phyloP scores from a whole-genome alignment of 1,140 invertebrate species.

The Drosophila lowei region DNA sequence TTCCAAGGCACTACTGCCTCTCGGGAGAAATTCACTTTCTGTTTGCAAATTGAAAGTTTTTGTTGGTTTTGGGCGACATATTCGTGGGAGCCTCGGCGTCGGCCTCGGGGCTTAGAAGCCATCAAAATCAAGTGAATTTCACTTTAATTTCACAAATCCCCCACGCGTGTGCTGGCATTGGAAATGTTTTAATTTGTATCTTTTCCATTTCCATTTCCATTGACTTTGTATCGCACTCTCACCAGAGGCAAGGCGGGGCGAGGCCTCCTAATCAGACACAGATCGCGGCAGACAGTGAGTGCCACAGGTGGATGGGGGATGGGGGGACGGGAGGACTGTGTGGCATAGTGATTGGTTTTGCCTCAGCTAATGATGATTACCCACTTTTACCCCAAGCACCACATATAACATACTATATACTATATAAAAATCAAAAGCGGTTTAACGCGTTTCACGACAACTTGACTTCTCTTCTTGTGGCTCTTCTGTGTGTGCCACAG shows the following conservation, averaged over 20 bases:
- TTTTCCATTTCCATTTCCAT: constrained; percentile 40
- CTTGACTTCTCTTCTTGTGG: not conserved
- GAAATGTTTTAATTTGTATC: constrained; percentile 74
- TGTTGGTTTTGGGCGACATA: constrained; percentile 19
- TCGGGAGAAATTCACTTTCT: constrained; percentile 36
- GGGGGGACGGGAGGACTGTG: not conserved
- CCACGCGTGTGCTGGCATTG: constrained; percentile 28
- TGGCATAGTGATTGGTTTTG: constrained; percentile 66
- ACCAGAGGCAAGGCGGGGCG: constrained; percentile 40
- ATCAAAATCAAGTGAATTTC: constrained; percentile 56
- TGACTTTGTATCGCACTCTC: constrained; percentile 61
- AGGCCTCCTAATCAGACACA: constrained; percentile 42
- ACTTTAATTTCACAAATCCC: constrained; percentile 28
- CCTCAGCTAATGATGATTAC: constrained; percentile 75
- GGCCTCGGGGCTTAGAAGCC: constrained; percentile 30
- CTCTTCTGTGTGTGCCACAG: not conserved
- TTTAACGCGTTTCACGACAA: constrained; percentile 73
- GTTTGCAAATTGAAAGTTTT: constrained; percentile 27
- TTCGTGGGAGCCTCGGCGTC: not conserved
- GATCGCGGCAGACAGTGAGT: too few species aligned
- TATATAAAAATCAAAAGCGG: constrained; percentile 77
- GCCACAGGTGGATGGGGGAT: constrained; percentile 17
- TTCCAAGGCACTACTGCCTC: too few species aligned
- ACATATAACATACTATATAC: too few species aligned
- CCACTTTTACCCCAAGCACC: constrained; percentile 65